Evolutionary conservation across 1,140 invertebrate genomes (phyloP).

Genomic region (Hylaeus anthracinus): DNA sequence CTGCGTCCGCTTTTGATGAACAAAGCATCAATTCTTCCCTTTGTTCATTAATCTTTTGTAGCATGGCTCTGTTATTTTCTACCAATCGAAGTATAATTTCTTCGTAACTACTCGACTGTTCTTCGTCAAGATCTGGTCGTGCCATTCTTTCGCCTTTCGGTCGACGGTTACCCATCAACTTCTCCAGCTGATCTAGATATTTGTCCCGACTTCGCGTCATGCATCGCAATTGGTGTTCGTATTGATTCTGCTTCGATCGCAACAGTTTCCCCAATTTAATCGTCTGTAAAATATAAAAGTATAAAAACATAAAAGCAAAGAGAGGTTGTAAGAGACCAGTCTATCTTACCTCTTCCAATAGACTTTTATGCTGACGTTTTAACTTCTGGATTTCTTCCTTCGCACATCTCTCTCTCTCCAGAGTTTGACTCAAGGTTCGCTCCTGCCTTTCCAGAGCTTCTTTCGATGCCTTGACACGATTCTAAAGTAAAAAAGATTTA

Average conservation of each 20-base stretch:
- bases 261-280: slow-evolving; percentile 64
- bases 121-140: slow-evolving; percentile 55
- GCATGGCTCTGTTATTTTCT: slow-evolving; percentile 65
- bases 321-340: not conserved
- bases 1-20: slow-evolving; percentile 44
- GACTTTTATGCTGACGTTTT: slow-evolving; percentile 56
- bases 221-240: slow-evolving; percentile 64
- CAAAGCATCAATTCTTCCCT: slow-evolving; percentile 56
- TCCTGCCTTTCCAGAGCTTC: slow-evolving; percentile 60
- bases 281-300: slow-evolving; percentile 23
- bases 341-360: slow-evolving; percentile 61
- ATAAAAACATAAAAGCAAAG: not conserved
- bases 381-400: slow-evolving; percentile 51
- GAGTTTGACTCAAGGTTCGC: slow-evolving; percentile 39
- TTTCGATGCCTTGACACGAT: slow-evolving; percentile 62
- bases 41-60: slow-evolving; percentile 63
- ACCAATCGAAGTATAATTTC: slow-evolving; percentile 65
- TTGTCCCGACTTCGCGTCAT: slow-evolving; percentile 60
- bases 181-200: slow-evolving; percentile 63
- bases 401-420: slow-evolving; percentile 63
- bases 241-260: slow-evolving; percentile 66
- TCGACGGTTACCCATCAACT: slow-evolving; percentile 58
- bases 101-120: slow-evolving; percentile 50
- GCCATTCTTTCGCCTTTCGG: slow-evolving; percentile 53
- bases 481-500: slow-evolving; percentile 38